Base-by-base conservation (phyloP, 2,797 vertebrate genomes). In the Xenentodon cancila region DNA sequence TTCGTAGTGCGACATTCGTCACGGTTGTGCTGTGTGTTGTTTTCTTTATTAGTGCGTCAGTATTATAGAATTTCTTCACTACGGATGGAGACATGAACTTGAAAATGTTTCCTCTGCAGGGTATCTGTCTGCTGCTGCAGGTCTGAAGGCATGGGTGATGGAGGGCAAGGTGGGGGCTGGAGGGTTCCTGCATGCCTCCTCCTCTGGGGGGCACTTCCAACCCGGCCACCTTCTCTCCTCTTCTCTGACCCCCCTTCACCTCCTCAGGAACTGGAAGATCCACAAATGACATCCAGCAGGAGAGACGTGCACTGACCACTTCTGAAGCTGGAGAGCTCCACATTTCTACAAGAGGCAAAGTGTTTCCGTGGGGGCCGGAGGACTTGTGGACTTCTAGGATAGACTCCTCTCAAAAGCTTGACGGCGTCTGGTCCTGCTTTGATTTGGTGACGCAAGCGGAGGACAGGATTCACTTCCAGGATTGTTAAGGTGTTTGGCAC, bases 221-320 rank as follows among this genome's bases (percentile, higher is more conserved):
- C 68, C 65, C 1, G 49, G 71, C 59, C 74, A 55, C 16, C 72
- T 59, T 37, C 45, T 73, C 72, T 40, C 49, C 75, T 59, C 64
- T 25, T 68, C 75, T 71, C 81, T 84, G 53, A 73, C 55, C 42
- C 80, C 73, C 48, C 73, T 91, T 70, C 68, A 75, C 60, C 84
- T 94, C 79, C 87, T 92, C 64, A 86, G 89, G 88, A 95, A 94
- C 89, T 94, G 93, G 92, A 95, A 95, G 84, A 85, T 90, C 84
- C 89, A 92, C 85, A 92, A 90, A 89, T 92, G 90, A 94, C 80
- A 75, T 49, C 42, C 34, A 48, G 65, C 32, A 56, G 48, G 62
- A 58, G 34, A 53, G 22, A 73, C 27, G 53, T 59, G 34, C 5
- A 19, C 60, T 21, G 47, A 76, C 59, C 25, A 34, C 66, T 77